A percentile compares a stretch with the other conserved stretches of the same genome.
Evolutionary conservation across 2,888 invertebrate species (phyloP).

Genomic region (Oligia latruncula): DNA sequence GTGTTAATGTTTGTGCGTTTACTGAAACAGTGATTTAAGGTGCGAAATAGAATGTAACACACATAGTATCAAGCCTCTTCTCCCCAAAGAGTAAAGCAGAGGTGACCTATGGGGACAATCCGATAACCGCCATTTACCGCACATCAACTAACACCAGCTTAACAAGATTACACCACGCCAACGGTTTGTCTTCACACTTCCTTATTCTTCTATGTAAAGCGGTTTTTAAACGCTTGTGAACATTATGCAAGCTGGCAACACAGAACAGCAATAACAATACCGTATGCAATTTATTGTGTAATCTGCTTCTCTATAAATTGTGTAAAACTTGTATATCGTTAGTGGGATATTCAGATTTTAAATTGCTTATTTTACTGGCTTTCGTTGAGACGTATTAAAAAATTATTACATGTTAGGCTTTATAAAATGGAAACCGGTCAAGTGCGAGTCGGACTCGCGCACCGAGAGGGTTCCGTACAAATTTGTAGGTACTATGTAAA

Average conservation of each 20-base stretch:
- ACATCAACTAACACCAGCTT: conserved; percentile 11
- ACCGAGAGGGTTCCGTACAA: no score
- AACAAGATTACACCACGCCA: conserved; percentile 40
- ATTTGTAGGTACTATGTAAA: no score
- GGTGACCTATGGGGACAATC: no score
- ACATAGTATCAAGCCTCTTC: background rate
- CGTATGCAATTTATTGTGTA: conserved; percentile 55
- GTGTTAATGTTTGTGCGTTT: background rate
- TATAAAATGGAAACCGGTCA: no score
- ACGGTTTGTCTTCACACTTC: conserved; percentile 46
- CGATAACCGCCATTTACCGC: background rate
- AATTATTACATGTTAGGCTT: background rate
- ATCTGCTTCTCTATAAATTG: conserved; percentile 36
- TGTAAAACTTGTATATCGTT: conserved; percentile 15
- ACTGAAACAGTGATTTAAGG: background rate
- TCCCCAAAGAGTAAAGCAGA: no score
- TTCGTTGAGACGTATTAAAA: background rate
- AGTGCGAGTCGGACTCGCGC: no score
- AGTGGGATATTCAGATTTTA: background rate
- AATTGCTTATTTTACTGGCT: background rate
- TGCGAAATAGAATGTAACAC: background rate
- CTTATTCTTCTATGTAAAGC: conserved; percentile 54
- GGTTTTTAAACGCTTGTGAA: conserved; percentile 59
- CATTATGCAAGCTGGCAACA: conserved; percentile 47
- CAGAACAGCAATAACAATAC: conserved; percentile 54